Conservation (phyloP, 2,113 vertebrate species). For the Protobothrops mucrosquamatus region DNA sequence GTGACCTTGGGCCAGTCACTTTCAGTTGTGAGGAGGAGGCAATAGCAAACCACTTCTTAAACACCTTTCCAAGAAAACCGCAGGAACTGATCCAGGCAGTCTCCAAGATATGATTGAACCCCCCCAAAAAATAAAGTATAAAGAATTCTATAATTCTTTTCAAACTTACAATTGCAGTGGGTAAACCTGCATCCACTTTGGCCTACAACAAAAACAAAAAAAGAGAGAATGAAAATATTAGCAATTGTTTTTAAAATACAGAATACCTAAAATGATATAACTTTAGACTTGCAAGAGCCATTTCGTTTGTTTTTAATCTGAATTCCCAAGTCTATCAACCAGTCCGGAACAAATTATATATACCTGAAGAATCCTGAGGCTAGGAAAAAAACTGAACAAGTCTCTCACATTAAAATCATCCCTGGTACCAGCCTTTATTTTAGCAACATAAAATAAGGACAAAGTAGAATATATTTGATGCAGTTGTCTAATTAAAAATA, state of each 20-base stretch:
- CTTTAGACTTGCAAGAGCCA: not conserved
- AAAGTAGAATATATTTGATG: not conserved
- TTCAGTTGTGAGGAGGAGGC: not conserved
- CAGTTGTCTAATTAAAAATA: not conserved
- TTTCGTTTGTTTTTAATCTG: not conserved
- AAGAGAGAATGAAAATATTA: not conserved
- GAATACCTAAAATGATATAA: not conserved
- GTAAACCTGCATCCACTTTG: slow-evolving; percentile 95
- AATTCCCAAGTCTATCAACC: not conserved
- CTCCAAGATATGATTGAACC: not conserved
- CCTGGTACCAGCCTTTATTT: not conserved
- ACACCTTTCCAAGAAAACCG: not conserved
- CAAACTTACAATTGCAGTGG: slow-evolving; percentile 94
- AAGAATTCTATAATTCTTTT: not conserved
- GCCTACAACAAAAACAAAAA: slow-evolving; percentile 65
- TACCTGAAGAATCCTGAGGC: not conserved
- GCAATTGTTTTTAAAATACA: not conserved
- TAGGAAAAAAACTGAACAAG: not conserved
- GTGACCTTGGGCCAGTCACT: not conserved
- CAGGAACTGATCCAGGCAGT: not conserved
- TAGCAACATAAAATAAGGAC: not conserved
- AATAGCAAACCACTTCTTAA: not conserved
- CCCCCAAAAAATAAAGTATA: not conserved
- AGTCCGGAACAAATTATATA: not conserved
- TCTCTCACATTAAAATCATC: not conserved